Base-by-base conservation (phyloP, 2,113 vertebrate genomes). In the Myrmecobius fasciatus region DNA sequence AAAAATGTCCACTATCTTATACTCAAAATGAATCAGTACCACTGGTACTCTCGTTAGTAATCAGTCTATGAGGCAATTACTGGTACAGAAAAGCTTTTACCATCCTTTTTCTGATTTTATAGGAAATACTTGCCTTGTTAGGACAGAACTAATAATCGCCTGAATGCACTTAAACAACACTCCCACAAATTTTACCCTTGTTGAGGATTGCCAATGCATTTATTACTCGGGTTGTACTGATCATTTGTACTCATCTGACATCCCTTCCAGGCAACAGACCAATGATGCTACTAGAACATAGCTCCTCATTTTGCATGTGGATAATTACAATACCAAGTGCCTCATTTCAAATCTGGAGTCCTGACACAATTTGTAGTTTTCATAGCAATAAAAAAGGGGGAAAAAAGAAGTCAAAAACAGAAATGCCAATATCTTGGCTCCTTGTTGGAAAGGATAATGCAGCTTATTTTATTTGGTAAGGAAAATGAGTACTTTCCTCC, bases 81-180 rank as follows among this genome's bases (percentile, higher is more conserved):
- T 5, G 8, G 0, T 25, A 52, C 91, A 93, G 46, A 92, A 93
- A 92, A 53, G 47, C 2, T 89, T 95, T 94, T 54, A 90, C 47
- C 47, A 49, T 88, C 91, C 83, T 92, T 52, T 88, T 53, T 88
- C 53, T n/a, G 95, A 96, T 83, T 95, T 96, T 90, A 47, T 43
- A 89, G 95, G 95, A 96, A 96, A 95, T 91, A 89, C 22, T 48
- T 52, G 53, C n/a, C 17, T 96, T 92, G 75, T 90, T 83, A n/a
- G 75, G 95, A 94, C 89, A 92, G 92, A 92, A 95, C 90, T 91
- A 91, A 93, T 83, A 83, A 83, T 83, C 20, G n/a, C 36, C n/a
- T 43, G 67, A 95, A 47, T 83, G 53, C 92, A 56, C 83, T 91
- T 93, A 92, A 93, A 47, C 88, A 95, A 75, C 28, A 47, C 49